These are phyloP conservation scores for Macquaria ambigua DNA, from an alignment of 2,113 vertebrate genomes.

Conservation along the genomic window DNA sequence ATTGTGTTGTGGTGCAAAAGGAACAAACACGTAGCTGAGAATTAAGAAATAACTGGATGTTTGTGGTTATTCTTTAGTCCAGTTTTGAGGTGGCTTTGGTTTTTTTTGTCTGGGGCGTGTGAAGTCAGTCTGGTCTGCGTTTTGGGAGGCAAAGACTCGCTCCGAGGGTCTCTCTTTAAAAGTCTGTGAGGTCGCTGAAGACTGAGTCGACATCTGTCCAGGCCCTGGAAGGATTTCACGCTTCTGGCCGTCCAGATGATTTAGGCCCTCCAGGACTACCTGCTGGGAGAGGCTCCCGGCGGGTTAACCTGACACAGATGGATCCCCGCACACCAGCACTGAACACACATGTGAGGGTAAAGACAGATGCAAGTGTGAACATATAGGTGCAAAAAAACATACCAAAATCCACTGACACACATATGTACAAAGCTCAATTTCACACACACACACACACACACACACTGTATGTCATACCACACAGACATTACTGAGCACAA, in stretches of 20 bases:
- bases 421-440: slow-evolving; percentile 4
- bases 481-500: slow-evolving; percentile 51
- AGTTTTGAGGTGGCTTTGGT: background rate
- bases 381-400: slow-evolving; percentile 46
- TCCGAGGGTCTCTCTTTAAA: slow-evolving; percentile 59
- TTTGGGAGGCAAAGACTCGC: slow-evolving; percentile 44
- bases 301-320: slow-evolving; percentile 89
- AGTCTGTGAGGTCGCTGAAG: slow-evolving; percentile 69
- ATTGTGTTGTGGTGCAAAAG: no score
- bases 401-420: slow-evolving; percentile 35
- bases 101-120: background rate
- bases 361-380: slow-evolving; percentile 67
- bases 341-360: slow-evolving; percentile 70
- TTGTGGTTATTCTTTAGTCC: no score
- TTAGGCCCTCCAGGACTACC: slow-evolving; percentile 90
- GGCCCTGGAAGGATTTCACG: slow-evolving; percentile 93
- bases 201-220: slow-evolving; percentile 84
- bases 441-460: slow-evolving; percentile 44
- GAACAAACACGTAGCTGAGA: no score
- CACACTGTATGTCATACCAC: slow-evolving; percentile 60
- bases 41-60: no score
- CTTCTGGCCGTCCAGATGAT: slow-evolving; percentile 93
- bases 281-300: slow-evolving; percentile 90
- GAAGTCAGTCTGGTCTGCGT: slow-evolving; percentile 71
- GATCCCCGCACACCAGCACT: slow-evolving; percentile 68